These are phyloP conservation scores for Epizoanthus rinbou DNA, from an alignment of 92 coral and sea anemone genomes.

Conservation along the genomic window DNA sequence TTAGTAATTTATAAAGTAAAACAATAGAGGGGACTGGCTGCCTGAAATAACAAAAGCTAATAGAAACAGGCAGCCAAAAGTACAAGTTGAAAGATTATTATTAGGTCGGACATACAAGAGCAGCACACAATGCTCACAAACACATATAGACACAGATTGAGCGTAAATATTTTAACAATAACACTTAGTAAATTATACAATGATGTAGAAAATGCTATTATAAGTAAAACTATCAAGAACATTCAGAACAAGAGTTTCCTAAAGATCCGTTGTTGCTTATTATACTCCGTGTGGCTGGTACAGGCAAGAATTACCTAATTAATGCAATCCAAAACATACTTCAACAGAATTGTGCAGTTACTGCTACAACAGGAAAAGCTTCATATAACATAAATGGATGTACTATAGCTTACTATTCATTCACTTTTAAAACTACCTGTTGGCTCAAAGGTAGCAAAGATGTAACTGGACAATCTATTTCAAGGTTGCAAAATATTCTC, in stretches of 20 bases:
- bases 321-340: conserved; percentile 50
- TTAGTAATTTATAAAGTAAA: no score
- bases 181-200: no score
- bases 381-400: conserved; percentile 50
- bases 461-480: conserved; percentile 35
- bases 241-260: conserved; percentile 33
- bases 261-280: neutral
- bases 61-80: no score
- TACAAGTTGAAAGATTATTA: no score
- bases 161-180: no score
- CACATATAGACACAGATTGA: no score
- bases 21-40: no score
- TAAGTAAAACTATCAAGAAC: no score
- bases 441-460: conserved; percentile 51
- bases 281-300: conserved; percentile 46
- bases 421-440: conserved; percentile 54
- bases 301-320: conserved; percentile 27
- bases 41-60: no score
- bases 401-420: conserved; percentile 55
- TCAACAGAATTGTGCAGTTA: conserved; percentile 37
- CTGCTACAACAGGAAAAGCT: conserved; percentile 53
- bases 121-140: no score
- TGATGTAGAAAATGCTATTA: no score
- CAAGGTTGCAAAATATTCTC: conserved; percentile 46
- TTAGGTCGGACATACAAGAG: no score